A percentile compares a stretch with the other conserved stretches of the same genome.
Conservation (phyloP, 2,797 vertebrate genomes). For the Cetoscarus ocellatus region DNA sequence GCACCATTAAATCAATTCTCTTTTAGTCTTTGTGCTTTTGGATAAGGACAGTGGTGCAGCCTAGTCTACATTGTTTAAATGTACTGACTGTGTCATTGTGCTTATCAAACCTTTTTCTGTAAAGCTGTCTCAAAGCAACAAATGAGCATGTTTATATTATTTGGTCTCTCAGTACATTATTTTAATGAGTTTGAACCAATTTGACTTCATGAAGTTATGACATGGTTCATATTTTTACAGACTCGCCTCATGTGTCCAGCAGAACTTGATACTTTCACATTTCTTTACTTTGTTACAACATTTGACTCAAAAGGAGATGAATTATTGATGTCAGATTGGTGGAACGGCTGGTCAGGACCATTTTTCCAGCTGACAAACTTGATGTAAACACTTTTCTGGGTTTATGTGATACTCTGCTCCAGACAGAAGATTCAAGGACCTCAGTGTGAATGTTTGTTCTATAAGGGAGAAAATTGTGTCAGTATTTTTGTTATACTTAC, state of each 20-base stretch:
- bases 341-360: background rate
- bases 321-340: background rate
- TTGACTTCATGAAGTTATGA: background rate
- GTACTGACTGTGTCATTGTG: background rate
- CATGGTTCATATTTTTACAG: background rate
- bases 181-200: background rate
- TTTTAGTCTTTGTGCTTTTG: too few species aligned
- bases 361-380: background rate
- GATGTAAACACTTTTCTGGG: constrained; percentile 1
- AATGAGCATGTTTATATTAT: background rate
- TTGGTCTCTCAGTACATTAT: background rate
- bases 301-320: background rate
- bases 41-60: too few species aligned
- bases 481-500: background rate
- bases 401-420: background rate
- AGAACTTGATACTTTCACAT: background rate
- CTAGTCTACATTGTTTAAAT: too few species aligned
- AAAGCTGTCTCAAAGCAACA: constrained; percentile 10
- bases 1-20: too few species aligned
- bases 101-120: background rate
- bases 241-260: background rate
- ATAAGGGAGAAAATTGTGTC: background rate
- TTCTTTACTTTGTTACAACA: background rate
- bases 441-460: background rate
- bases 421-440: background rate